Conservation (phyloP, 1,140 invertebrate genomes). For the Polypedilum vanderplanki region DNA sequence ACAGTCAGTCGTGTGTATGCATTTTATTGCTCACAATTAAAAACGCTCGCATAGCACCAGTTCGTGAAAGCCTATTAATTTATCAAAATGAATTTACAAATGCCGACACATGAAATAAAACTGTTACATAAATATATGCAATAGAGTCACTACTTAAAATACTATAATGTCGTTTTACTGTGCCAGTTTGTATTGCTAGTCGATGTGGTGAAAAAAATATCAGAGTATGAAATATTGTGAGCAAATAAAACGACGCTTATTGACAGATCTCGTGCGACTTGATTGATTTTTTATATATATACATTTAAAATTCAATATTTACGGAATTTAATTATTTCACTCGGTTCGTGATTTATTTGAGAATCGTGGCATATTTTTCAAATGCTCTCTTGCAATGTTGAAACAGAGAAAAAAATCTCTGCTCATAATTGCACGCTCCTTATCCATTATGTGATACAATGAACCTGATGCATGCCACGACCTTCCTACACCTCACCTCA, state of each 20-base stretch:
- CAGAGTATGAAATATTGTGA: neutral
- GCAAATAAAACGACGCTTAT: constrained; percentile 11
- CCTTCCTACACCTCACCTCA: neutral
- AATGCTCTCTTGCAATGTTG: neutral
- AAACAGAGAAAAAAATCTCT: neutral
- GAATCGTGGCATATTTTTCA: constrained; percentile 5
- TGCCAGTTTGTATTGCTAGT: neutral
- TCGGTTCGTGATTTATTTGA: constrained; percentile 10
- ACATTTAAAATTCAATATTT: neutral
- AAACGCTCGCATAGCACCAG: too few species aligned
- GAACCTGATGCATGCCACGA: constrained; percentile 9
- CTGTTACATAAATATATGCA: constrained; percentile 13
- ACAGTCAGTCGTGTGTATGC: too few species aligned
- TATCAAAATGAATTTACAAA: neutral
- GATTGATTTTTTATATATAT: constrained; percentile 27
- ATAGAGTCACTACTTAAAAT: constrained; percentile 2
- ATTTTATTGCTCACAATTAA: too few species aligned
- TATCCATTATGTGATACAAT: constrained; percentile 11
- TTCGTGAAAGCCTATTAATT: constrained; percentile 18
- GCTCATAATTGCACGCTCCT: constrained; percentile 7
- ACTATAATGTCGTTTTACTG: constrained; percentile 6
- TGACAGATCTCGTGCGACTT: constrained; percentile 17
- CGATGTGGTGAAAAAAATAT: neutral
- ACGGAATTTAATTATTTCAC: constrained; percentile 3
- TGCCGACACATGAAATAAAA: constrained; percentile 11